Conservation (phyloP, 2,797 vertebrate genomes). For the Mus caroli region DNA sequence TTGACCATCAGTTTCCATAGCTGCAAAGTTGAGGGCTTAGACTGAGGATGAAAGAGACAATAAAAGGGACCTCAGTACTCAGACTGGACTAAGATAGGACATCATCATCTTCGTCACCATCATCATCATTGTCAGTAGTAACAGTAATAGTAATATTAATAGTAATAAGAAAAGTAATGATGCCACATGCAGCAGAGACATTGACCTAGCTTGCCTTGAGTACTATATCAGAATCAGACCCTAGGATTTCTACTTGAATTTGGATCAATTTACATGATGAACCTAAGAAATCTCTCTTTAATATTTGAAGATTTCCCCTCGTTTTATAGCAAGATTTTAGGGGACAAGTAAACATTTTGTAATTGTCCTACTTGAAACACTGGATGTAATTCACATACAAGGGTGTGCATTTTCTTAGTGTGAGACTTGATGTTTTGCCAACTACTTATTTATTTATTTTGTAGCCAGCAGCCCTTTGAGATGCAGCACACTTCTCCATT, state of each 20-base stretch:
- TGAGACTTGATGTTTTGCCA: slow-evolving; percentile 6
- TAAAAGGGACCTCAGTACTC: background rate
- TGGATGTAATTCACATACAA: background rate
- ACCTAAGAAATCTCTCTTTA: slow-evolving; percentile 24
- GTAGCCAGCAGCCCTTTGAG: background rate
- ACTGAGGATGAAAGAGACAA: background rate
- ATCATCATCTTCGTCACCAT: background rate
- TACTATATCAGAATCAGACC: background rate
- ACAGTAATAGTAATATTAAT: background rate
- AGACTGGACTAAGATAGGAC: background rate
- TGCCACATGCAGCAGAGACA: background rate
- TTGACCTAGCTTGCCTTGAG: background rate
- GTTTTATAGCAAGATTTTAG: slow-evolving; percentile 2
- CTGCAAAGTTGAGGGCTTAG: background rate
- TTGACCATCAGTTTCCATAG: slow-evolving; percentile 7
- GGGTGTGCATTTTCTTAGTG: background rate
- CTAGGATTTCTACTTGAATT: background rate
- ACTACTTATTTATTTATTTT: background rate
- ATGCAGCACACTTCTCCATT: background rate
- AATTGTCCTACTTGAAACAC: background rate
- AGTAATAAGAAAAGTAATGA: background rate
- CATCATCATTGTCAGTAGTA: background rate
- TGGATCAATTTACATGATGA: background rate
- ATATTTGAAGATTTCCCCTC: background rate
- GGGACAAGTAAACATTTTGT: background rate